phyloP scores from a whole-genome alignment of 2,888 invertebrate genomes.

The Ceriagrion tenellum region DNA sequence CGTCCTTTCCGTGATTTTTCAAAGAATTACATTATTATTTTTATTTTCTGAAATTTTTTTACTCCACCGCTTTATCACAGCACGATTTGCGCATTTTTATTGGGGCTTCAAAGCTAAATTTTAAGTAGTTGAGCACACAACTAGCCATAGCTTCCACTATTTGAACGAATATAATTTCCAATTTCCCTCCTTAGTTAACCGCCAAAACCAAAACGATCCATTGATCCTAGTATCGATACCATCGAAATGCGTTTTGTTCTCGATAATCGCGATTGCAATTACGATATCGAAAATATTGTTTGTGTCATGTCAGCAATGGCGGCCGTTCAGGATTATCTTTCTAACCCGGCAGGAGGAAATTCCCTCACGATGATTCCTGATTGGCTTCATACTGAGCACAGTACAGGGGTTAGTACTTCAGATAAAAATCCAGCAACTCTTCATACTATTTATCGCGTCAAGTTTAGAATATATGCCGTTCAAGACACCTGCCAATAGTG shows the following conservation, averaged over 20 bases:
- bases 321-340: constrained; percentile 19
- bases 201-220: not conserved
- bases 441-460: not conserved
- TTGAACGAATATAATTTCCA: not conserved
- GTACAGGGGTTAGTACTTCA: constrained; percentile 86
- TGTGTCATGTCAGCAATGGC: constrained; percentile 44
- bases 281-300: not conserved
- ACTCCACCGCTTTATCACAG: too few relatives aligned
- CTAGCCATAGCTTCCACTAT: too few relatives aligned
- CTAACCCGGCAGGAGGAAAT: not conserved
- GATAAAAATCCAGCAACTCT: not conserved
- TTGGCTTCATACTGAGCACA: constrained; percentile 87
- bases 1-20: too few relatives aligned
- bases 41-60: too few relatives aligned
- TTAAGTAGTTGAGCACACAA: too few relatives aligned
- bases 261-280: not conserved
- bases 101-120: too few relatives aligned
- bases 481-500: constrained; percentile 64
- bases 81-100: too few relatives aligned
- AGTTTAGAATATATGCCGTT: constrained; percentile 72
- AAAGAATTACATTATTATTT: too few relatives aligned
- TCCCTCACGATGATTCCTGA: constrained; percentile 75
- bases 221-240: too few relatives aligned
- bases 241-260: too few relatives aligned
- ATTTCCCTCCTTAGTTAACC: not conserved